These are phyloP conservation scores for Caiman crocodilus DNA, from an alignment of 2,797 vertebrate species.

Conservation along the genomic window DNA sequence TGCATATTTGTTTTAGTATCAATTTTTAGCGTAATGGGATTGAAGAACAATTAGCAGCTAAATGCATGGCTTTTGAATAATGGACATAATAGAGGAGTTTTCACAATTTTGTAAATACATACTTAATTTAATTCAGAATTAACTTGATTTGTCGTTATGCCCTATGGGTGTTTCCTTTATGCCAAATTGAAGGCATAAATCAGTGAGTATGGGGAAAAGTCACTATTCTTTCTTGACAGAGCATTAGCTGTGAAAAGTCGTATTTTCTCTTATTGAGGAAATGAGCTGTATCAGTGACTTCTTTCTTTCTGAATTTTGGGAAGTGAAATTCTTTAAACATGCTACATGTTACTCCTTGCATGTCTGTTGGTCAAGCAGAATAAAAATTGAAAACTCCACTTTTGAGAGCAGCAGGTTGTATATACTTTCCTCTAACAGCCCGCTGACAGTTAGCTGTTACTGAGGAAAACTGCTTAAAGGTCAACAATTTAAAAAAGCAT, in stretches of 20 bases:
- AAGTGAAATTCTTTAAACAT: neutral
- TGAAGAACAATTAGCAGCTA: conserved; percentile 3
- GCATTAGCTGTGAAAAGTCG: neutral
- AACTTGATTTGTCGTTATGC: conserved; percentile 18
- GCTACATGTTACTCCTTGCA: neutral
- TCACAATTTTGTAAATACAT: conserved; percentile 44
- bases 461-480: neutral
- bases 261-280: neutral
- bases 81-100: conserved; percentile 35
- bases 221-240: neutral
- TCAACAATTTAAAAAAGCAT: neutral
- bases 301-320: neutral
- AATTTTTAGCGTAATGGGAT: neutral
- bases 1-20: no score
- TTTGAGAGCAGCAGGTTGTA: neutral
- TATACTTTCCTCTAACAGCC: neutral
- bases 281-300: neutral
- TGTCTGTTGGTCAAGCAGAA: neutral
- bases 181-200: neutral
- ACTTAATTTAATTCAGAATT: conserved; percentile 31
- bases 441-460: neutral
- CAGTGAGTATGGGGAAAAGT: neutral
- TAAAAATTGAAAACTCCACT: neutral
- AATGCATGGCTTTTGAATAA: conserved; percentile 48
- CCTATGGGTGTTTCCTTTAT: conserved; percentile 30